Base-by-base conservation (phyloP, 2,888 invertebrate genomes). In the Beris morrisii region DNA sequence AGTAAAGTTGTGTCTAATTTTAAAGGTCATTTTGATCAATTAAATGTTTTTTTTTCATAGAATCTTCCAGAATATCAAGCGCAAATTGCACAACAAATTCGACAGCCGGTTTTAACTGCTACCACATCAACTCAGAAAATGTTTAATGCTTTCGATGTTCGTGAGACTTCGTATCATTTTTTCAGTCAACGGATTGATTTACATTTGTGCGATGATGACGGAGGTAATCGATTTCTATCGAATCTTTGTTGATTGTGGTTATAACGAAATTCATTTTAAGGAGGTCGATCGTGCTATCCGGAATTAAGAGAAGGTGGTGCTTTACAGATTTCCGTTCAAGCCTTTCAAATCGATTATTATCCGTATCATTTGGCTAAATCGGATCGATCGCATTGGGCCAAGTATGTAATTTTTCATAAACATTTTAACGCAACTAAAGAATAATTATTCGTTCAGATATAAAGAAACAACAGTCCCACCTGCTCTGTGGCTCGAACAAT, bases 101-200 rank as follows among this genome's bases (percentile, higher is more conserved):
- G 65, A 12, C 78, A 83, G 75, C 69, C 83, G 77, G 32, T 15
- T 4, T 31, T 12, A 12, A 31, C 9, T 32, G 69, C 81, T 75
- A 66, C 73, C 31, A 73, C 77, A 5, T 73, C 76, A 28, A 75
- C 77, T 0, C 84, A 84, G 66, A 87, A 88, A 71, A 85, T 92
- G 80, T 97, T 95, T 81, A 86, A 88, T 38, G 86, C 87, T 56
- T 95, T 92, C 78, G 97, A 98, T 83, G 94, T 98, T n/a, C 84
- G 92, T 0, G 97, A 98, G 82, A 98, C 99, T 0, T 98, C 97
- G 0, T 97, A 97, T 83, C 99, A 99, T 80, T 88, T 99, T 77
- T 86, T 92, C 59, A 93, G 93, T 66, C 93, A 95, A 70, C 87
- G 94, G 75, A 93, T 99, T 74, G 97, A 98, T 82, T 83, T 99